Conservation (phyloP, 2,888 invertebrate genomes). For the Drosophila atripex region DNA sequence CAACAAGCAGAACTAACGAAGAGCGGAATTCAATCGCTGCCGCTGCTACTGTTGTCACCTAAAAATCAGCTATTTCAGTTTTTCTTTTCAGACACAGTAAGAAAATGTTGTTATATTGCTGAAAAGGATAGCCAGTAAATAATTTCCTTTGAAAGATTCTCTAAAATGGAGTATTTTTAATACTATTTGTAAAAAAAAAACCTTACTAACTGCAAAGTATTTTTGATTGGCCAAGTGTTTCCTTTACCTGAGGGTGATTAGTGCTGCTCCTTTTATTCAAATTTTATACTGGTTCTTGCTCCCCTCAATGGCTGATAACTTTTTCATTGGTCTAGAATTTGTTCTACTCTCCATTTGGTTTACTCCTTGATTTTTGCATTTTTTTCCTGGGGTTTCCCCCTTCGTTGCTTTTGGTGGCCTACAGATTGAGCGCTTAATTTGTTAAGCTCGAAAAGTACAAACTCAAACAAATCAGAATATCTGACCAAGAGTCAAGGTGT, state of each 20-base stretch:
- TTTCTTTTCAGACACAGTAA: constrained; percentile 4
- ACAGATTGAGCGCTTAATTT: constrained; percentile 81
- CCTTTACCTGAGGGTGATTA: not conserved
- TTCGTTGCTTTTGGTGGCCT: constrained; percentile 47
- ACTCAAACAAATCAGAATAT: constrained; percentile 80
- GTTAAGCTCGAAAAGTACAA: constrained; percentile 80
- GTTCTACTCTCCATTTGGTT: constrained; percentile 3
- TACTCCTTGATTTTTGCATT: constrained; percentile 11
- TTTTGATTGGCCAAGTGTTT: not conserved
- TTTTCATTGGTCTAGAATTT: not conserved
- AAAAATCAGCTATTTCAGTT: constrained; percentile 22
- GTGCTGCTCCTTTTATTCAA: not conserved
- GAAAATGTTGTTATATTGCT: too few relatives aligned
- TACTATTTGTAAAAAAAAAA: not conserved
- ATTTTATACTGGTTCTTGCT: not conserved
- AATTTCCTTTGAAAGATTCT: too few relatives aligned
- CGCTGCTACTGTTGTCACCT: constrained; percentile 29
- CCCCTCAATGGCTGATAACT: constrained; percentile 9
- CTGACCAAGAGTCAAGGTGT: constrained; percentile 79
- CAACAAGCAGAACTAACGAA: constrained; percentile 50
- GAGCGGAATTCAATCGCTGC: constrained; percentile 41
- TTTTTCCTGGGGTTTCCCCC: constrained; percentile 5
- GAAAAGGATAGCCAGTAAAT: too few relatives aligned
- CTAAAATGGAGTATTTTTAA: not conserved
- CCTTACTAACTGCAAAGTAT: not conserved